Evolutionary conservation across 2,113 vertebrate genomes (phyloP), one percentile per base, ranked within the genome.

Genomic region (Atractosteus spatula): DNA sequence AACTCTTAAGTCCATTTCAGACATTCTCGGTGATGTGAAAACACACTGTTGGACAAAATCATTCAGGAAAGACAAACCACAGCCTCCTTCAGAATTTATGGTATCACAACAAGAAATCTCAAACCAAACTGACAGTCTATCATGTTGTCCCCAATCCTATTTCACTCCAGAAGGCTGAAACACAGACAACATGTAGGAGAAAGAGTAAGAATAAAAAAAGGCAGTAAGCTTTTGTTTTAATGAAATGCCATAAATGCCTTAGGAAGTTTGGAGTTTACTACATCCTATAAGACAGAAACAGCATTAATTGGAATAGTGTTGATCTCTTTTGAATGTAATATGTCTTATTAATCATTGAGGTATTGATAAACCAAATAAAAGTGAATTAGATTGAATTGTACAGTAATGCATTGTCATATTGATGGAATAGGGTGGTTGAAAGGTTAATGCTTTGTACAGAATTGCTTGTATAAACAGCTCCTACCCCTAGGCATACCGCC

Each of bases 361-460:
- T 1, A 51, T 64, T 62, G n/a, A 55, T 11, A 5, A 42, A 51
- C 11, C 43, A 47, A 17, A 29, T 29, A 1, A 29, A 29, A 29
- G 29, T 29, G 29, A 29, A 29, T 29, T 29, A 43, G 62, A 45
- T 62, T 43, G 69, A 61, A 29, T 17, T 14, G 51, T 44, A 41
- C 5, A 1, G 61, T 63, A 44, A 66, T 41, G 29, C 14, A 67
- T 69, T 78, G 71, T 81, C 76, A 77, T 62, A 51, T 70, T 72
- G 77, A 80, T 68, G 74, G 62, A 68, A 75, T 63, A 59, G 74
- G 74, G 69, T 71, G 77, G 73, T 8, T 11, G 66, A 73, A 66
- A 12, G 63, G 68, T 77, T 81, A 81, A 72, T 77, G 81, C 79
- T 77, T 80, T 78, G 73, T 71, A 55, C 47, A n/a, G 16, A 59